Evolutionary conservation across 1,140 invertebrate species (phyloP).

Genomic region (Cotesia chilonis): DNA sequence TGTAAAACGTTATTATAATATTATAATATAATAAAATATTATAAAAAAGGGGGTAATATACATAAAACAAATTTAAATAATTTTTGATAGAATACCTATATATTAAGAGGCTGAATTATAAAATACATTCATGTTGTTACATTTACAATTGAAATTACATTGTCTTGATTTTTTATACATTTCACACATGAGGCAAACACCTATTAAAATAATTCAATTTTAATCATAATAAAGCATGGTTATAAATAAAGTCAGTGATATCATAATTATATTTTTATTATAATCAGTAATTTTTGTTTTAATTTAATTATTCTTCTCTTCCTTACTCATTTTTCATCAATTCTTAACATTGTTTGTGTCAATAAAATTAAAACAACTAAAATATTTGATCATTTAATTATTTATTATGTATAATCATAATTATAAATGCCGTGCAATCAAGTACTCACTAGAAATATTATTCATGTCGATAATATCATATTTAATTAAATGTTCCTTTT

Average conservation of each 20-base stretch:
- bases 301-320: slow-evolving; percentile 43
- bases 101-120: slow-evolving; percentile 54
- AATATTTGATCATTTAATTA: slow-evolving; percentile 43
- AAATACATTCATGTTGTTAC: slow-evolving; percentile 57
- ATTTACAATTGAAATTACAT: slow-evolving; percentile 55
- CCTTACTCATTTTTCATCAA: slow-evolving; percentile 29
- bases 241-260: slow-evolving; percentile 54
- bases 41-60: background rate
- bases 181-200: slow-evolving; percentile 54
- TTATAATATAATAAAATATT: too few species aligned
- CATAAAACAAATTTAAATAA: background rate
- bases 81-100: slow-evolving; percentile 32
- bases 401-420: slow-evolving; percentile 50
- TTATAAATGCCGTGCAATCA: slow-evolving; percentile 39
- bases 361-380: slow-evolving; percentile 23
- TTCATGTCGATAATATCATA: background rate
- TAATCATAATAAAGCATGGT: slow-evolving; percentile 60
- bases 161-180: slow-evolving; percentile 46
- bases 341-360: slow-evolving; percentile 43
- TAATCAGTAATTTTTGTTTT: slow-evolving; percentile 33
- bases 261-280: slow-evolving; percentile 21
- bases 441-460: slow-evolving; percentile 16
- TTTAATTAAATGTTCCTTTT: background rate
- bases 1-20: too few species aligned
- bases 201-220: slow-evolving; percentile 60